phyloP scores from a whole-genome alignment of 2,113 vertebrate genomes.

The Pachypanchax playfairii region DNA sequence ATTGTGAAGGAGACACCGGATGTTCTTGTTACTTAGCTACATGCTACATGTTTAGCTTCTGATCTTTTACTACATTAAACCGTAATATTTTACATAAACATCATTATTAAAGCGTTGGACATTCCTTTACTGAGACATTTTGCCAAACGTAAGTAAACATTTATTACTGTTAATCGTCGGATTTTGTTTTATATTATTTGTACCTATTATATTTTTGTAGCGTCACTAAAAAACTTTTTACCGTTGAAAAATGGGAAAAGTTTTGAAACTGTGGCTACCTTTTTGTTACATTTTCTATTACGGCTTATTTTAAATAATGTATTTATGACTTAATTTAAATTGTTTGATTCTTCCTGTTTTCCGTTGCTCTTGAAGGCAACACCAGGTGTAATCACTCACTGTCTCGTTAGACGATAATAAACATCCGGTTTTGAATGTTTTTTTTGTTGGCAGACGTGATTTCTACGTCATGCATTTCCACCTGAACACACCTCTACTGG shows the following conservation, averaged over 20 bases:
- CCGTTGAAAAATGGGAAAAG: too few species aligned
- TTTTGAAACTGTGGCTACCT: too few species aligned
- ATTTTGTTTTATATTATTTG: background rate
- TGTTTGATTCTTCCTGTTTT: background rate
- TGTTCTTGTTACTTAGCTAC: background rate
- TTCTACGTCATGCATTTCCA: slow-evolving; percentile 74
- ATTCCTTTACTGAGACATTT: background rate
- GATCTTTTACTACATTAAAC: background rate
- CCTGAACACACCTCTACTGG: slow-evolving; percentile 83
- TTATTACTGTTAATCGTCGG: background rate
- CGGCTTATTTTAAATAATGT: too few species aligned
- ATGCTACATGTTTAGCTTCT: background rate
- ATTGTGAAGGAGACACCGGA: slow-evolving; percentile 26
- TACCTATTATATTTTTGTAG: too few species aligned
- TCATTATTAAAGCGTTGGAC: fast-evolving
- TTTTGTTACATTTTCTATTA: too few species aligned
- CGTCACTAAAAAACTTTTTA: too few species aligned
- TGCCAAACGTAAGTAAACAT: slow-evolving; percentile 25
- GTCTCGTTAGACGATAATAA: background rate
- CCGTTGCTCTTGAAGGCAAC: slow-evolving; percentile 7
- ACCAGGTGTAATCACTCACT: background rate
- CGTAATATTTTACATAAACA: background rate
- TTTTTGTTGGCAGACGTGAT: background rate
- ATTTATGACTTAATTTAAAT: too few species aligned
- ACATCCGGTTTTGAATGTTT: background rate